Conservation (phyloP, 2,888 invertebrate species). For the Tethea ocularis region DNA sequence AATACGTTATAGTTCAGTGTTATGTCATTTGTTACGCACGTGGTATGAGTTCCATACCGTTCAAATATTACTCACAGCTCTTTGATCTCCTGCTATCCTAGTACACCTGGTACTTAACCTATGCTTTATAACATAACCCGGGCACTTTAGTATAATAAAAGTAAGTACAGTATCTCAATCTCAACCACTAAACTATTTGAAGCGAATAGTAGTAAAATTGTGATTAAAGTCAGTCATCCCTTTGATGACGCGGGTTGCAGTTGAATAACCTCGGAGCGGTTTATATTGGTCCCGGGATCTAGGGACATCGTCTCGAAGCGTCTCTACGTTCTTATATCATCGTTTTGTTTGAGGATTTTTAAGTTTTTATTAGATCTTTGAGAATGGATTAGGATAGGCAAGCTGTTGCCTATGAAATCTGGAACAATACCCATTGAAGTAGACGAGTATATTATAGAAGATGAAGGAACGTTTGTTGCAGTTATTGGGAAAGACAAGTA, state of each 20-base stretch:
- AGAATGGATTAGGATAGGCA: not conserved
- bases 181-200: not conserved
- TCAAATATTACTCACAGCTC: not conserved
- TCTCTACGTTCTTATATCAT: too few relatives aligned
- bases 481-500: too few relatives aligned
- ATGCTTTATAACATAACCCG: not conserved
- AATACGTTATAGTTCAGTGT: too few relatives aligned
- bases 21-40: not conserved
- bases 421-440: too few relatives aligned
- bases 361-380: not conserved
- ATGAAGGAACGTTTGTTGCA: too few relatives aligned
- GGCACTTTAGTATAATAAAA: not conserved
- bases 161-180: not conserved
- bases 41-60: not conserved
- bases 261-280: slow-evolving; percentile 7
- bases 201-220: not conserved
- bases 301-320: slow-evolving; percentile 7
- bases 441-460: too few relatives aligned
- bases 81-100: not conserved
- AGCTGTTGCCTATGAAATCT: too few relatives aligned
- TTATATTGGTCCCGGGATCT: slow-evolving; percentile 10
- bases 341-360: not conserved
- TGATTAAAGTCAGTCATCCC: slow-evolving; percentile 3
- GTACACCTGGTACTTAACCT: not conserved
- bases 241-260: slow-evolving; percentile 1